phyloP scores from a whole-genome alignment of 2,797 vertebrate species.

The Trichosurus vulpecula region DNA sequence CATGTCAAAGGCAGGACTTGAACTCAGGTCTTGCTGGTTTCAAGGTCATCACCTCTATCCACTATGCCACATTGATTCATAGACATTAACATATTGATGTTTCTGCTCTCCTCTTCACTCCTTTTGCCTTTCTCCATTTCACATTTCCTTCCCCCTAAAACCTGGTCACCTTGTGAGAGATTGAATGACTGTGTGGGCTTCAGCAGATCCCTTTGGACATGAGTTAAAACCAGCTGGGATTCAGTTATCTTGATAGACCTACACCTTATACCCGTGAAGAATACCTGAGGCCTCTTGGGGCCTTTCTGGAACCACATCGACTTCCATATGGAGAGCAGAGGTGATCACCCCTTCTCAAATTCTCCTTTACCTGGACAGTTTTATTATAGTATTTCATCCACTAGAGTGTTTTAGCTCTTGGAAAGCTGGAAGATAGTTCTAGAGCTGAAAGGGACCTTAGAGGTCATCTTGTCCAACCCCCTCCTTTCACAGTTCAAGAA shows the following conservation, averaged over 20 bases:
- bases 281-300: background rate
- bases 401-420: background rate
- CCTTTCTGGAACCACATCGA: slow-evolving; percentile 18
- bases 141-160: background rate
- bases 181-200: background rate
- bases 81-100: background rate
- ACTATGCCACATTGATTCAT: background rate
- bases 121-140: background rate
- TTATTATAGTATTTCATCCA: background rate
- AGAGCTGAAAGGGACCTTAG: background rate
- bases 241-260: background rate
- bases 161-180: background rate
- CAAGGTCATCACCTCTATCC: background rate
- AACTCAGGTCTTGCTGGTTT: background rate
- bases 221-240: slow-evolving; percentile 17
- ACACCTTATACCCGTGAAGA: slow-evolving; percentile 10
- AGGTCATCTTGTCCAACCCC: background rate
- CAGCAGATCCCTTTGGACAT: background rate
- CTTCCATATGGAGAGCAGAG: background rate
- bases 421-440: background rate
- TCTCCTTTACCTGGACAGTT: background rate
- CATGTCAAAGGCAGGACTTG: background rate
- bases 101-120: background rate
- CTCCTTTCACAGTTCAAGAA: background rate
- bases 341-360: background rate